Evolutionary conservation across 2,113 vertebrate species (phyloP), one percentile per base, ranked within the genome.

Genomic region (Callipepla squamata): DNA sequence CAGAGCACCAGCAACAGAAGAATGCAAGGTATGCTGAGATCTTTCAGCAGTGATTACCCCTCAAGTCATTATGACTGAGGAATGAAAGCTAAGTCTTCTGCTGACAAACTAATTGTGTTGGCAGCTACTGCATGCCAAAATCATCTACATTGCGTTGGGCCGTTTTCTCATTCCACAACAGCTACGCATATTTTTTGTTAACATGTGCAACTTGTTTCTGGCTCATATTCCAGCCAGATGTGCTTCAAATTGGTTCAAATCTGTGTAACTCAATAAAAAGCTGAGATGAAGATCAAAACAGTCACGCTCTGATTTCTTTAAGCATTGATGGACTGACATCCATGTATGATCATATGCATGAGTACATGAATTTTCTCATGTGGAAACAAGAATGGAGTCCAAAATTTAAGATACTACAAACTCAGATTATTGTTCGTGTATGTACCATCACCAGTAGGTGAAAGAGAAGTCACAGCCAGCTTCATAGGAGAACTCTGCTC

Each of bases 401-500:
- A 40, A 42, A 79, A 30, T 73, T 79, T 55, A 76, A 67, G 53
- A 87, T 11, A 38, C 30, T 79, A 32, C 7, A 79, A 48, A 73
- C 79, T 53, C 66, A 57, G 68, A 40, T 55, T 57, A 50, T 51
- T 51, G 61, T 75, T 62, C 6, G 0, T 69, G 47, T 82, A 42
- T 8, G 9, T 45, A 40, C 50, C 62, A 4, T 26, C 89, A 59
- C 58, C 53, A 79, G 67, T 59, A 92, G 53, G 13, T 23, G 13
- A 82, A 94, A 59, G n/a, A 85, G 44, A 90, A 79, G 47, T 67
- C 67, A 78, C 38, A 58, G 55, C n/a, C 92, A 85, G 48, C 57
- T 65, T 89, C 30, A 2, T 69, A 50, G 63, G 47, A 72, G 73
- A 30, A 30, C 38, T 78, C 70, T 58, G 34, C 66, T 82, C 79